Base-by-base conservation (phyloP, 2,797 vertebrate genomes). In the Acanthopagrus latus region DNA sequence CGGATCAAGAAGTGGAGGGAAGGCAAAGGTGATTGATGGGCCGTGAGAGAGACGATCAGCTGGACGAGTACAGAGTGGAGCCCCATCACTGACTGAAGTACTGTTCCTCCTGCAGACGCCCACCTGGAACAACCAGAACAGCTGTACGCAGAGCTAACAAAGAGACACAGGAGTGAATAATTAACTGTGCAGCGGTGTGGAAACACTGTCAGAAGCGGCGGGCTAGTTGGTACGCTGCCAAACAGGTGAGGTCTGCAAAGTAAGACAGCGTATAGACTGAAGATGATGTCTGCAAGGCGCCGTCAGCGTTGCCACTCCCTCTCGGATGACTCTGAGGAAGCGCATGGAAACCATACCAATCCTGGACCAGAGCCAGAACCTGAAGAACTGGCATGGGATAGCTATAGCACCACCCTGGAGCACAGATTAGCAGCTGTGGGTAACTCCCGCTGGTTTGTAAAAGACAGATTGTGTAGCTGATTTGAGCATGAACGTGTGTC, bases 311-410 rank as follows among this genome's bases (percentile, higher is more conserved):
- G 80, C 84, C 67, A 56, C 75, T 88, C 88, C 68, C 82, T 90
- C 62, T 87, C 87, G 16, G 90, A 91, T 52, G 91, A 90, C 29
- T 86, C 77, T 1, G 90, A 91, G 67, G 90, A 91, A 58, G 41
- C 86, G 74, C 90, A 78, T 66, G 87, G 92, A 58, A 78, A 78
- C 59, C 90, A 85, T n/a, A 63, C 69, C 59, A 92, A 93, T 46
- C 78, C 88, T 21, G 94, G 87, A 77, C 80, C 90, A 16, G 94
- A 95, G 85, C 84, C 89, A 7, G 95, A 96, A 67, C 81, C 91
- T 4, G 95, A 96, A 55, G 95, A 96, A 21, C 84, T 96, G 84
- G 95, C 95, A 55, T 96, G 95, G 95, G 95, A 96, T 75, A 74
- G 91, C 70, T 96, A 92, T 78, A 94, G 94, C 76, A 90, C 92